Evolutionary conservation across 2,113 vertebrate genomes (phyloP), one percentile per base, ranked within the genome.

Genomic region (Oxyruncus cristatus): DNA sequence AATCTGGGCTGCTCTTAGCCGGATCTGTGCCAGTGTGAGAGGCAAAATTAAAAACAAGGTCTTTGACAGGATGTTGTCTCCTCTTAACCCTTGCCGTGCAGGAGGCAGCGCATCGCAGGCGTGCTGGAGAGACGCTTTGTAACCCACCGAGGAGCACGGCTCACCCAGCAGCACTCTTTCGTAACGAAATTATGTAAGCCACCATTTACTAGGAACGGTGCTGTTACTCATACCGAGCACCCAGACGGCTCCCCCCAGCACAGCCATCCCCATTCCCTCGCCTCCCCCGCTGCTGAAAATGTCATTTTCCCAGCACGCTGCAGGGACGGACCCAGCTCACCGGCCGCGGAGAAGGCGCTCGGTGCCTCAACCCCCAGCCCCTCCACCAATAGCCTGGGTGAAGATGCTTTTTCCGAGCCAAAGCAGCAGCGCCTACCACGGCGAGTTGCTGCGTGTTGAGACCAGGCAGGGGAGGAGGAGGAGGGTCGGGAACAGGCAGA

Each of bases 1-100:
- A 99, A 99, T 99, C 98, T 98, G 98, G 97, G 97, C 98, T 97
- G 98, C 98, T 99, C 98, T 99, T 99, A 99, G 98, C 98, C 98
- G 98, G 99, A 98, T 98, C 98, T 98, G 97, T 98, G 98, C 98
- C 97, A 98, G 97, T 95, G 95, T 88, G 97, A 97, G 97, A 98
- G 95, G 97, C 97, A 98, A 98, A 98, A 98, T 98, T 98, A 98
- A 98, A 98, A 98, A 98, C 98, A 98, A 98, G 98, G 98, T 98
- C 99, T 99, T 97, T 98, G 98, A 98, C 99, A 98, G 98, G 98
- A 99, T 98, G 98, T 95, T 98, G 98, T 98, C 99, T 99, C 98
- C 98, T 97, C 96, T 99, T 99, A 99, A 99, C 99, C 99, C 99
- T 98, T 98, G 42, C 68, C 12, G 27, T 2, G 88, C 97, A 61